phyloP scores from a whole-genome alignment of 1,140 invertebrate genomes.

The Aplysia californica region DNA sequence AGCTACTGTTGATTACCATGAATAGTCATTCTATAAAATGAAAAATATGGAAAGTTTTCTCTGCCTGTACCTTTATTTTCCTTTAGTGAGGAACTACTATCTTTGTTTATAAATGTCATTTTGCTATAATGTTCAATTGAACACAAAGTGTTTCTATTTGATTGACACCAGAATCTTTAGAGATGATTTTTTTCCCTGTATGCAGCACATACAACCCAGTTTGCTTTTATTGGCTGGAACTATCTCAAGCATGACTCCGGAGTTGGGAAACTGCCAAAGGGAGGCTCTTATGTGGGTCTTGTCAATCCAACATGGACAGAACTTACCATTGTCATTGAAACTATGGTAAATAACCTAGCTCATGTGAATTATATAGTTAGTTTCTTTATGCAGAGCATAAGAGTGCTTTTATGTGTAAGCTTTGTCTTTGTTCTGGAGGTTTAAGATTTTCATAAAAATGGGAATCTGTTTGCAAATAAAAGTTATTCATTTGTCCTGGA shows the following conservation, averaged over 20 bases:
- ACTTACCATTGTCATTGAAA: slow-evolving; percentile 66
- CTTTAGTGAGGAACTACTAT: background rate
- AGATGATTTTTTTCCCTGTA: slow-evolving; percentile 7
- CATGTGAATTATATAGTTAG: too few species aligned
- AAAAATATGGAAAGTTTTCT: background rate
- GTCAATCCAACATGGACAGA: slow-evolving; percentile 55
- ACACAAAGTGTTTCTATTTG: background rate
- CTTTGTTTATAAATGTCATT: background rate
- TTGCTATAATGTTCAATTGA: background rate
- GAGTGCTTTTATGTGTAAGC: too few species aligned
- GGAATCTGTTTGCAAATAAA: too few species aligned
- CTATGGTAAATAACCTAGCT: too few species aligned
- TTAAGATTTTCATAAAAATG: too few species aligned
- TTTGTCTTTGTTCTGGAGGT: too few species aligned
- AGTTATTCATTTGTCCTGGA: too few species aligned
- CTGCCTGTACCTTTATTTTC: background rate
- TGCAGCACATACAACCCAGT: slow-evolving; percentile 67
- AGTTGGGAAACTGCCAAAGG: slow-evolving; percentile 52
- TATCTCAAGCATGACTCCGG: slow-evolving; percentile 62
- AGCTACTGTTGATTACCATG: background rate
- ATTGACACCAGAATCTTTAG: background rate
- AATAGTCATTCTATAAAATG: background rate
- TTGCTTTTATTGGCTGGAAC: slow-evolving; percentile 62
- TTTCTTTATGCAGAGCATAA: too few species aligned
- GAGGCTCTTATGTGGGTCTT: slow-evolving; percentile 64